Conservation (phyloP, 2,888 invertebrate genomes). For the Cylloceria caligata region DNA sequence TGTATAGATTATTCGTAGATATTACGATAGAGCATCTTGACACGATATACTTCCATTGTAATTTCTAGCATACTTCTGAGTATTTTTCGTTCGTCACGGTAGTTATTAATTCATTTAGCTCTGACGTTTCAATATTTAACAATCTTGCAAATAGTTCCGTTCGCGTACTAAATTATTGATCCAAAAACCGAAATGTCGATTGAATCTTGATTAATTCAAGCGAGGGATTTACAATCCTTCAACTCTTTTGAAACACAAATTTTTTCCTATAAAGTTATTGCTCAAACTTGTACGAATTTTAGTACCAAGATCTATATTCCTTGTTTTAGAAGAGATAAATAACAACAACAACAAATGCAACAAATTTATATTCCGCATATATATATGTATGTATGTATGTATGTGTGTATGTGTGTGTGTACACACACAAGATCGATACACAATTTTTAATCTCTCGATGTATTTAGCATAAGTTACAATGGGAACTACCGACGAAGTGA, state of each 20-base stretch:
- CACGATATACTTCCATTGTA: constrained; percentile 24
- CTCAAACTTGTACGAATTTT: constrained; percentile 76
- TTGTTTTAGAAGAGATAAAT: constrained; percentile 40
- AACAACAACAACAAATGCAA: constrained; percentile 11
- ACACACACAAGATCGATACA: constrained; percentile 53
- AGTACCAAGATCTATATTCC: constrained; percentile 64
- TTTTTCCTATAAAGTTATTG: constrained; percentile 74
- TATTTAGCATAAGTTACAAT: constrained; percentile 57
- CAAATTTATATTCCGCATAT: constrained; percentile 56
- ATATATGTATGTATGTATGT: no score
- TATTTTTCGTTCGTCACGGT: neutral
- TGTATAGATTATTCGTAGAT: neutral
- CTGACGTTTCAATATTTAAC: constrained; percentile 1
- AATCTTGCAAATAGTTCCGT: constrained; percentile 28
- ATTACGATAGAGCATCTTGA: constrained; percentile 13
- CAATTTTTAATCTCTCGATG: constrained; percentile 55
- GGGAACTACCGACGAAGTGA: constrained; percentile 19
- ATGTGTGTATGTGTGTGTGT: no score
- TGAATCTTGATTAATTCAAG: constrained; percentile 40
- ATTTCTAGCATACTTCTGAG: neutral
- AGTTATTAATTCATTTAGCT: neutral
- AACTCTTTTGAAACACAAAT: constrained; percentile 54
- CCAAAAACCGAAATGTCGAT: constrained; percentile 33
- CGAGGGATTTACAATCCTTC: constrained; percentile 19
- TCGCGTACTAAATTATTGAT: constrained; percentile 47